These are phyloP conservation scores for Tetranychus truncatus DNA, from an alignment of 2,888 invertebrate species.

Conservation along the genomic window DNA sequence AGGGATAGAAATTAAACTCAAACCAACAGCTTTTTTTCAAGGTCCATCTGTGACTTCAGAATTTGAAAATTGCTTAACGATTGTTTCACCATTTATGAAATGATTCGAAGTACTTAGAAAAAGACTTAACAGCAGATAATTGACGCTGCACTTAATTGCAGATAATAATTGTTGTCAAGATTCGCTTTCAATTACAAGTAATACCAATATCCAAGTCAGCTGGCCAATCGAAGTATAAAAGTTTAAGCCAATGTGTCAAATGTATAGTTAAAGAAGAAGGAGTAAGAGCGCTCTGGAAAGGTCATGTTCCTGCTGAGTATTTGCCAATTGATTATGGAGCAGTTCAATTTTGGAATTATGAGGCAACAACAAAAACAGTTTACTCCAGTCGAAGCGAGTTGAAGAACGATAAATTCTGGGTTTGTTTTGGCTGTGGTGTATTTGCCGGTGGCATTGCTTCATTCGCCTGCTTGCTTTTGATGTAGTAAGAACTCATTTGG, in stretches of 20 bases:
- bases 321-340: slow-evolving; percentile 67
- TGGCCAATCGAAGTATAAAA: slow-evolving; percentile 55
- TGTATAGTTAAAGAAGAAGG: slow-evolving; percentile 71
- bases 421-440: slow-evolving; percentile 62
- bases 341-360: slow-evolving; percentile 23
- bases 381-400: not conserved
- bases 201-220: slow-evolving; percentile 50
- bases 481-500: slow-evolving; percentile 72
- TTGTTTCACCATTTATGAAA: too few relatives aligned
- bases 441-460: slow-evolving; percentile 61
- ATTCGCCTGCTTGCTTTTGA: slow-evolving; percentile 67
- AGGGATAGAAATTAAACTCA: too few relatives aligned
- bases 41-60: too few relatives aligned
- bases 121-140: too few relatives aligned
- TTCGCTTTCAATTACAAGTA: slow-evolving; percentile 83
- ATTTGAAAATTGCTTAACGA: too few relatives aligned
- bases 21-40: too few relatives aligned
- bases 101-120: too few relatives aligned
- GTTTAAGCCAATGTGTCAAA: slow-evolving; percentile 55
- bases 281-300: slow-evolving; percentile 74
- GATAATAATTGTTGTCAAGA: slow-evolving; percentile 93
- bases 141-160: too few relatives aligned
- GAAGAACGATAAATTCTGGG: slow-evolving; percentile 33
- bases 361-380: not conserved
- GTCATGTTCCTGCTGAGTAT: slow-evolving; percentile 79